These are phyloP conservation scores for Drepana falcataria DNA, from an alignment of 2,888 invertebrate genomes.

Conservation along the genomic window DNA sequence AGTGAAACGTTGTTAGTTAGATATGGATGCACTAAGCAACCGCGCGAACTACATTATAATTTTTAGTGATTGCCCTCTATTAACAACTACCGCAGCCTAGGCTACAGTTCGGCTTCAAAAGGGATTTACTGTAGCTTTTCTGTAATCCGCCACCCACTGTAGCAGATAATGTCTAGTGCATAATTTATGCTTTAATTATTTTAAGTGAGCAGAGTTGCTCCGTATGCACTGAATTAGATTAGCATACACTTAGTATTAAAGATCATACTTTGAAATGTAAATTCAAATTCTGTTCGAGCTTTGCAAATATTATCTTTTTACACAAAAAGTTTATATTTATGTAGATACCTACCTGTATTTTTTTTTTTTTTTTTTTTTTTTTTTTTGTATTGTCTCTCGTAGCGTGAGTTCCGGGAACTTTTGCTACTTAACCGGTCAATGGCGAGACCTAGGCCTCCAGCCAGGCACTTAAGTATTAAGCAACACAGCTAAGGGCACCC, in stretches of 20 bases:
- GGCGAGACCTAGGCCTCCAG: too few species aligned
- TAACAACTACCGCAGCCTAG: constrained; percentile 36
- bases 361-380: too few species aligned
- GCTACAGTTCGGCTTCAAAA: constrained; percentile 23
- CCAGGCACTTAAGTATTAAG: too few species aligned
- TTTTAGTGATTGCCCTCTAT: constrained; percentile 43
- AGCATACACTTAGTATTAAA: neutral
- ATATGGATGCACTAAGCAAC: constrained; percentile 21
- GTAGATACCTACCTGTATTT: too few species aligned
- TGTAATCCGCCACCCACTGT: constrained; percentile 19
- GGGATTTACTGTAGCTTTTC: constrained; percentile 28
- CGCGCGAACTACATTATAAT: constrained; percentile 43
- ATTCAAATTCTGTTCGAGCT: neutral
- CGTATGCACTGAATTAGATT: constrained; percentile 4
- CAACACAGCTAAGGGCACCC: too few species aligned
- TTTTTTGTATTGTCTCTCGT: too few species aligned
- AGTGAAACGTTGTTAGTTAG: constrained; percentile 27
- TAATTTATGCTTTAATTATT: constrained; percentile 26
- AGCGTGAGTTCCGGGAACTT: too few species aligned
- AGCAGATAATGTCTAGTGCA: constrained; percentile 21
- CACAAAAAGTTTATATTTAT: too few species aligned
- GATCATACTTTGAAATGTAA: neutral
- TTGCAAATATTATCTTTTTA: neutral
- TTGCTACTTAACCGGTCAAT: too few species aligned
- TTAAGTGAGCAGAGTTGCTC: constrained; percentile 7